Evolutionary conservation across 1,140 invertebrate genomes (phyloP), one percentile per base, ranked within the genome.

Genomic region (Lysiphlebus fabarum): DNA sequence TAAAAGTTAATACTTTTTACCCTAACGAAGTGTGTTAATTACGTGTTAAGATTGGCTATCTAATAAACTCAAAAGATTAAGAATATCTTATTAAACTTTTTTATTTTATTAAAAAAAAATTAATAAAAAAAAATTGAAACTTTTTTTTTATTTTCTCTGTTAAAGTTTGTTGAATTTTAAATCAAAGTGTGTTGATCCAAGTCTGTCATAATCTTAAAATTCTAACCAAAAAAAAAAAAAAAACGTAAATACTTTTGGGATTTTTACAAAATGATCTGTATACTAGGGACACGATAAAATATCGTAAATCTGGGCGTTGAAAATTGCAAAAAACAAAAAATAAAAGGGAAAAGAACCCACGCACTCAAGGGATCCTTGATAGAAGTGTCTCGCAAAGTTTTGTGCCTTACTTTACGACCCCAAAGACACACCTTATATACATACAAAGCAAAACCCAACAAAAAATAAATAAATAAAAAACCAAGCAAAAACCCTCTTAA

Each of bases 321-420:
- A 42, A 43, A 54, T 26, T 1, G 0, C 4, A 50, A 50, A 58
- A 26, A 26, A 26, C 26, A 47, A 40, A 56, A 37, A 40, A 40
- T 14, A 48, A 48, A n/a, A 10, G 4, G 36, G 6, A 56, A 33
- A 38, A 48, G 36, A 26, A 41, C 34, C 43, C 37, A 48, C 26
- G 34, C 44, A 48, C 33, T 34, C 33, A 34, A 36, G 12, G 45
- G 26, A 33, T 34, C 10, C 42, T 7, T 38, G 44, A 40, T 14
- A 41, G 37, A 49, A 48, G 45, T 57, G 36, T 49, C 55, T 37
- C 36, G 55, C 53, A 33, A 45, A 55, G 41, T 55, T 55, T 45
- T 42, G 53, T 36, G 53, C 34, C 53, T 55, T 45, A 41, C 44
- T 57, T 57, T 57, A 57, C 43, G 55, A 57, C 36, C 44, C 45